phyloP scores from a whole-genome alignment of 2,113 vertebrate species.

The Pedetes capensis region DNA sequence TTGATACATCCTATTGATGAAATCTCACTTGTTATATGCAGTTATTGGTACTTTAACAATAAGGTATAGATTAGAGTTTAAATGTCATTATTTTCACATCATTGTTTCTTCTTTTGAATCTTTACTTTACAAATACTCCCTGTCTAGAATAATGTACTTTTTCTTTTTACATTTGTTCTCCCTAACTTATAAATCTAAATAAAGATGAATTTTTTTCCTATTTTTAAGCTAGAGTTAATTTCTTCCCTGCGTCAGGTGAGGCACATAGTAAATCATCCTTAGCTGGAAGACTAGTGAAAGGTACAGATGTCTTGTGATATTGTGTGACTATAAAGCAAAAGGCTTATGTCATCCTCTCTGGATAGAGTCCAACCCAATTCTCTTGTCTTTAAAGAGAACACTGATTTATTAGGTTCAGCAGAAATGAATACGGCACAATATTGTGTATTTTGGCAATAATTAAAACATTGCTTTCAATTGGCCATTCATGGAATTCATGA shows the following conservation, averaged over 20 bases:
- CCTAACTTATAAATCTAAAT: not conserved
- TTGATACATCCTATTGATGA: not conserved
- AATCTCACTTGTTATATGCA: not conserved
- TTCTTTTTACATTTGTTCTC: not conserved
- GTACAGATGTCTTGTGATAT: not conserved
- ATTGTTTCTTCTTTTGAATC: not conserved
- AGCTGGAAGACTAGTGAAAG: not conserved
- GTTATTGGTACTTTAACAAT: constrained; percentile 9
- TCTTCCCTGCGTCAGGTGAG: not conserved
- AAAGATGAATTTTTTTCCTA: not conserved
- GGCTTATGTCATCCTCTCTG: not conserved
- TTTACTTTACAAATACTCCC: not conserved
- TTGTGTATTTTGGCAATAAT: not conserved
- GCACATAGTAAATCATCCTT: not conserved
- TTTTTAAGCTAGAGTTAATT: not conserved
- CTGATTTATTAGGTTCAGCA: not conserved
- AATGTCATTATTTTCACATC: not conserved
- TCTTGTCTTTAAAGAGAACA: not conserved
- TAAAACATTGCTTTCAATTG: not conserved
- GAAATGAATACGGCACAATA: not conserved
- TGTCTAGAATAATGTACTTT: not conserved
- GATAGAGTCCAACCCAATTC: not conserved
- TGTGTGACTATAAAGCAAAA: not conserved
- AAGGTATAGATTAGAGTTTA: not conserved
- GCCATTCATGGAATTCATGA: not conserved